Percentiles rank a stretch among this genome's conserved stretches.
Conservation (phyloP, 1,140 invertebrate species). For the Hyposmocoma kahamanoa region DNA sequence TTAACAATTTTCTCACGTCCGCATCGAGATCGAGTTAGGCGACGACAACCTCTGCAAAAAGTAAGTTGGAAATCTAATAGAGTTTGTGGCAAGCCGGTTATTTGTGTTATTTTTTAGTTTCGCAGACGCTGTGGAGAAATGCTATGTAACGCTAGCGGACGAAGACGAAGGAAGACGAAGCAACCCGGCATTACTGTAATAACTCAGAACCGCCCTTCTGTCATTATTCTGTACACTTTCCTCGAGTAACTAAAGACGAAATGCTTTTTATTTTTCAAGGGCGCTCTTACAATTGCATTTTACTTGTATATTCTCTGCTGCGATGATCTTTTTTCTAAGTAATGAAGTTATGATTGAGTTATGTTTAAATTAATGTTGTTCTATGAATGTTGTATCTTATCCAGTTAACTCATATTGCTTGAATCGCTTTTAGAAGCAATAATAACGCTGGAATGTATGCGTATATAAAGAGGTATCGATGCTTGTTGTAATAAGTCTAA, state of each 20-base stretch:
- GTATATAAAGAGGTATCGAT: slow-evolving; percentile 5
- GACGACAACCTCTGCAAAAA: slow-evolving; percentile 61
- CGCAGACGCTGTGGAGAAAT: slow-evolving; percentile 45
- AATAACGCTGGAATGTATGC: background rate
- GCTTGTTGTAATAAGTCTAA: slow-evolving; percentile 12
- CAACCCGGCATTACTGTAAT: slow-evolving; percentile 64
- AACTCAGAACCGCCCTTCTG: slow-evolving; percentile 51
- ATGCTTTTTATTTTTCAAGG: slow-evolving; percentile 31
- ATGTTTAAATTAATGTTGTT: background rate
- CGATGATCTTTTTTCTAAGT: too few relatives aligned
- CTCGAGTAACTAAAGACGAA: slow-evolving; percentile 34
- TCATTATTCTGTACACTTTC: slow-evolving; percentile 58
- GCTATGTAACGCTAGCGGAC: slow-evolving; percentile 57
- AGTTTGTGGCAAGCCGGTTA: slow-evolving; percentile 58
- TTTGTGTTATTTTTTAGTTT: slow-evolving; percentile 62
- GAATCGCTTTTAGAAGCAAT: too few relatives aligned
- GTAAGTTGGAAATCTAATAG: slow-evolving; percentile 65
- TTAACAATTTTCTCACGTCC: slow-evolving; percentile 63
- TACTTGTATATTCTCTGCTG: too few relatives aligned
- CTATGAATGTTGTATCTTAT: too few relatives aligned
- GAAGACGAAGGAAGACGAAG: slow-evolving; percentile 43
- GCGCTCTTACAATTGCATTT: slow-evolving; percentile 27
- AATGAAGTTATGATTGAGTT: background rate
- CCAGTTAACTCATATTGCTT: too few relatives aligned
- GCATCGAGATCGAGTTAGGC: slow-evolving; percentile 55